Conservation (phyloP, 2,113 vertebrate species). For the Pseudopipra pipra region DNA sequence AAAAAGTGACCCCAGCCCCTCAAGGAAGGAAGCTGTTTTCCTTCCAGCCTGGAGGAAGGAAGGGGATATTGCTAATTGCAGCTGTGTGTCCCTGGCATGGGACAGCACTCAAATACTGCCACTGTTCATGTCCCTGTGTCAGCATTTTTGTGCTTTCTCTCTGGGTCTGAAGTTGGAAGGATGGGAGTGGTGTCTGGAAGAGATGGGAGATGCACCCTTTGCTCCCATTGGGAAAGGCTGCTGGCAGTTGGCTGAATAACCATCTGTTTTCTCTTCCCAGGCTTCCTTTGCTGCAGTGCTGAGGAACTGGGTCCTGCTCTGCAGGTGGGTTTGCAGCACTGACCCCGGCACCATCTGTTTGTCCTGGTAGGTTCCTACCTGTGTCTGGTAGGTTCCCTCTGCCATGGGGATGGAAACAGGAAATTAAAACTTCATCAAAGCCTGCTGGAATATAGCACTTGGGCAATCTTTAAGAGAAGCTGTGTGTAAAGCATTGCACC, state of each 20-base stretch:
- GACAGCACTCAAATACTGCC: background rate
- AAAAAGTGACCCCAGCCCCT: background rate
- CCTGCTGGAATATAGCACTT: background rate
- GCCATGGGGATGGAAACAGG: background rate
- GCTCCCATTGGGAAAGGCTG: background rate
- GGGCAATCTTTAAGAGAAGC: background rate
- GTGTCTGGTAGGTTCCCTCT: background rate
- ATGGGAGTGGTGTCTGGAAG: background rate
- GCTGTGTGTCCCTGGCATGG: background rate
- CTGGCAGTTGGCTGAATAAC: background rate
- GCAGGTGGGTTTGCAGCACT: rapidly evolving
- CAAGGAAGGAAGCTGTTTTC: background rate
- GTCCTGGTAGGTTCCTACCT: background rate
- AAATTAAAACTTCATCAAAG: background rate
- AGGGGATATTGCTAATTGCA: background rate
- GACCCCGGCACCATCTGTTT: rapidly evolving
- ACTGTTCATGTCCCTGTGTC: rapidly evolving
- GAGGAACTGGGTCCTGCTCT: background rate
- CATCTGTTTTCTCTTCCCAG: background rate
- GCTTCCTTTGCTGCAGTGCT: background rate
- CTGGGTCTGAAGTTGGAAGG: background rate
- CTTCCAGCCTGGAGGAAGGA: background rate
- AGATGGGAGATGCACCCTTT: background rate
- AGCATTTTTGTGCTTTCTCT: background rate
- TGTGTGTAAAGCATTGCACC: rapidly evolving